phyloP scores from a whole-genome alignment of 2,888 invertebrate species.

The Metacarcinus magister region DNA sequence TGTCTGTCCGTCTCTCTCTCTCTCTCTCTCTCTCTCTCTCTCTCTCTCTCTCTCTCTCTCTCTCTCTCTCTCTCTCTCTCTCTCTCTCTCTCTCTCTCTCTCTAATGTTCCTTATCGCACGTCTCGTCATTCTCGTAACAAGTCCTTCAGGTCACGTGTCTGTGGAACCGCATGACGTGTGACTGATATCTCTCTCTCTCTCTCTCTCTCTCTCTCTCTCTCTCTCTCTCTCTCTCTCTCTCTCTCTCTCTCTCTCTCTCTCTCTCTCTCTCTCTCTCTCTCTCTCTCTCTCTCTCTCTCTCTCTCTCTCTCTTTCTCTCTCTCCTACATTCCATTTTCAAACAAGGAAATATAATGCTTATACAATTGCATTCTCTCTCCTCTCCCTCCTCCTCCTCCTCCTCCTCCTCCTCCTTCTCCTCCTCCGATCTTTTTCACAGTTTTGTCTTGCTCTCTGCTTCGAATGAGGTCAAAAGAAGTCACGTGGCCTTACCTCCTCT shows the following conservation, averaged over 20 bases:
- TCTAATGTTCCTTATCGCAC: neutral
- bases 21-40: neutral
- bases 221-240: conserved; percentile 7
- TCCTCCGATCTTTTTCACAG: neutral
- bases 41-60: neutral
- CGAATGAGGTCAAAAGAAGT: neutral
- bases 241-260: neutral
- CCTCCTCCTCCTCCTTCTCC: neutral
- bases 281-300: neutral
- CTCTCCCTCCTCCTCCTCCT: neutral
- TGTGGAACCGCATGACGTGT: neutral
- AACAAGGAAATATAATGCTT: neutral
- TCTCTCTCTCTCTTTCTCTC: neutral
- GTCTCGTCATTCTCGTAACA: neutral
- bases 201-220: neutral
- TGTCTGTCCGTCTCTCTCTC: neutral
- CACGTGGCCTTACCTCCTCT: neutral
- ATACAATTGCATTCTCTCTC: neutral
- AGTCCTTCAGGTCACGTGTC: conserved; percentile 10
- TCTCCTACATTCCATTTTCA: neutral
- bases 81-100: conserved; percentile 40
- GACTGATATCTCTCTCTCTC: neutral
- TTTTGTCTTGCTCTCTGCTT: neutral
- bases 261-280: neutral
- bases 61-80: conserved; percentile 19